Evolutionary conservation across 2,888 invertebrate species (phyloP).

Genomic region (Cheilosia soror): DNA sequence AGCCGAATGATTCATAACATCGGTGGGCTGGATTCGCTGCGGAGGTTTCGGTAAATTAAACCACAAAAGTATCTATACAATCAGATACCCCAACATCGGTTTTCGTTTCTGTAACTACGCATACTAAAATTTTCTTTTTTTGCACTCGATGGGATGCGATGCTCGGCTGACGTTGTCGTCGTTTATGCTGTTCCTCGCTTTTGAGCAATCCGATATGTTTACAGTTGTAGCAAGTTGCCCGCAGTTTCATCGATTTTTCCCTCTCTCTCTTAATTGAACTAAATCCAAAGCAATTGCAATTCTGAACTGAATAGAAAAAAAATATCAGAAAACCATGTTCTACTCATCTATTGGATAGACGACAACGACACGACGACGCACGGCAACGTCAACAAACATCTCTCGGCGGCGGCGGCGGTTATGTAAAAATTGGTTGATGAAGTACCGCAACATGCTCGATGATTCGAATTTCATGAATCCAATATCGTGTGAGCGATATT

Average conservation of each 20-base stretch:
- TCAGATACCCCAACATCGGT: not conserved
- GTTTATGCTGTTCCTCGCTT: slow-evolving; percentile 2
- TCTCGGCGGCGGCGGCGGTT: not conserved
- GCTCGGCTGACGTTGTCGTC: slow-evolving; percentile 8
- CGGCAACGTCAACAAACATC: slow-evolving; percentile 7
- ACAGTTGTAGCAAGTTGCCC: slow-evolving; percentile 10
- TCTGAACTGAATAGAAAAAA: not conserved
- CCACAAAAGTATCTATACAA: slow-evolving; percentile 52
- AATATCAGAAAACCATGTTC: not conserved
- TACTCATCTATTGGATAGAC: not conserved
- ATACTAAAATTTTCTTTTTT: not conserved
- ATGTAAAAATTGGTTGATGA: slow-evolving; percentile 16
- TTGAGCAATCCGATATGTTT: slow-evolving; percentile 40
- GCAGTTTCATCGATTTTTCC: slow-evolving; percentile 21
- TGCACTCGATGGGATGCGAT: slow-evolving; percentile 18
- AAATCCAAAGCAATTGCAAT: slow-evolving; percentile 21
- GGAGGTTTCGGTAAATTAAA: slow-evolving; percentile 52
- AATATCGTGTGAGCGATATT: slow-evolving; percentile 28
- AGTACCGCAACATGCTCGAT: slow-evolving; percentile 2
- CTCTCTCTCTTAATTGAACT: not conserved
- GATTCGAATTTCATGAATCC: slow-evolving; percentile 32
- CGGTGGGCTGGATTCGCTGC: not conserved
- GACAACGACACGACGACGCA: no score
- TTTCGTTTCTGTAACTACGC: slow-evolving; percentile 1
- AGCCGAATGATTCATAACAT: slow-evolving; percentile 40